A percentile compares a stretch with the other conserved stretches of the same genome.
phyloP scores from a whole-genome alignment of 2,113 vertebrate genomes.

The Ictalurus furcatus region DNA sequence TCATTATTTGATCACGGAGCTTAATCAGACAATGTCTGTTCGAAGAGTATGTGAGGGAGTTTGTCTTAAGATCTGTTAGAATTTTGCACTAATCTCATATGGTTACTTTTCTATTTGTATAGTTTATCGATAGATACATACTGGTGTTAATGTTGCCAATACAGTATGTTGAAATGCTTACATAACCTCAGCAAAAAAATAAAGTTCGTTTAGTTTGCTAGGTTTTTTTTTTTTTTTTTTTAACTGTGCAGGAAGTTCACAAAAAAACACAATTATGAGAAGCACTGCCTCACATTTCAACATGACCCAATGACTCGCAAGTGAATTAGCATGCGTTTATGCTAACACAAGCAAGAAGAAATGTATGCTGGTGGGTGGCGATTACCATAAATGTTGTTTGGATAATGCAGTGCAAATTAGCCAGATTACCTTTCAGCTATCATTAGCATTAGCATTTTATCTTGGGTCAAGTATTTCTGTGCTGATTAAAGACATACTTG shows the following conservation, averaged over 20 bases:
- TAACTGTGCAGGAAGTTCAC: not conserved
- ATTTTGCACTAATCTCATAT: no score
- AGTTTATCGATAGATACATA: not conserved
- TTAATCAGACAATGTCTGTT: no score
- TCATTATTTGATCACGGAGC: no score
- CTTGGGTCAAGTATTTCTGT: not conserved
- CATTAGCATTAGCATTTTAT: not conserved
- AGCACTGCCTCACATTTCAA: not conserved
- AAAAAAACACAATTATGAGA: not conserved
- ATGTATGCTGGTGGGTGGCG: not conserved
- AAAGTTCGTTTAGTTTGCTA: not conserved
- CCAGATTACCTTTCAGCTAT: not conserved
- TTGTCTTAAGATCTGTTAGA: no score
- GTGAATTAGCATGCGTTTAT: not conserved
- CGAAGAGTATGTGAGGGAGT: no score
- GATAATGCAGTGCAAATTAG: conserved; percentile 10
- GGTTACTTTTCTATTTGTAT: no score
- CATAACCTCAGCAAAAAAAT: not conserved
- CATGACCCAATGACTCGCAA: not conserved
- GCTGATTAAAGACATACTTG: not conserved
- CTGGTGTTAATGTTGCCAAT: not conserved
- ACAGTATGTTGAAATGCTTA: not conserved
- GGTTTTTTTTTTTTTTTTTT: not conserved
- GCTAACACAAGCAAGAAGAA: not conserved
- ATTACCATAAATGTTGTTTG: conserved; percentile 12